phyloP scores from a whole-genome alignment of 2,113 vertebrate species.

The Casuarius casuarius region DNA sequence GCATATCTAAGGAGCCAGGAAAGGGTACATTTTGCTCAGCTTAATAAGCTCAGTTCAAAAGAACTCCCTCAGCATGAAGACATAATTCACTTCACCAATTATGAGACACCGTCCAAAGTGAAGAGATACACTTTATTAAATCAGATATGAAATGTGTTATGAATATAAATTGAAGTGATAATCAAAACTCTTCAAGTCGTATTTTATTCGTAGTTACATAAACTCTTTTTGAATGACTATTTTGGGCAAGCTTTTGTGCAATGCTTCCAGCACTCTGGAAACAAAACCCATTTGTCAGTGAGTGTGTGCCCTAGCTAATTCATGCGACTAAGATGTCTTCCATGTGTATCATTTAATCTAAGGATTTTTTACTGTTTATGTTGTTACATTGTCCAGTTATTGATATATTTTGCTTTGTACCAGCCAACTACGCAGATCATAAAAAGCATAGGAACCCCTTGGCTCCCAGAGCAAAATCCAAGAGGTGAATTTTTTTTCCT shows the following conservation, averaged over 20 bases:
- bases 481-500: not conserved
- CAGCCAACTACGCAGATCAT: too few relatives aligned
- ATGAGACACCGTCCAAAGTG: not conserved
- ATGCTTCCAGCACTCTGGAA: not conserved
- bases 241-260: not conserved
- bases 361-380: not conserved
- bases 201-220: not conserved
- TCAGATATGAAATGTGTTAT: not conserved
- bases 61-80: not conserved
- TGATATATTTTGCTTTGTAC: fast-evolving
- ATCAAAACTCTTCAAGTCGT: not conserved
- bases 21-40: not conserved
- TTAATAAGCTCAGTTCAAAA: not conserved
- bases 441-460: not conserved
- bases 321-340: not conserved
- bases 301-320: not conserved
- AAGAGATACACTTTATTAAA: not conserved
- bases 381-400: not conserved
- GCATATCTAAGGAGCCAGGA: not conserved
- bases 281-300: not conserved
- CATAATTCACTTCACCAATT: not conserved
- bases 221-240: not conserved
- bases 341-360: not conserved
- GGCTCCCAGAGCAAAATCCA: not conserved
- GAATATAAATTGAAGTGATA: not conserved